Percentiles rank a stretch among this genome's conserved stretches.
Evolutionary conservation across 2,113 vertebrate species (phyloP).

Genomic region (Thalassarche chlororhynchos): DNA sequence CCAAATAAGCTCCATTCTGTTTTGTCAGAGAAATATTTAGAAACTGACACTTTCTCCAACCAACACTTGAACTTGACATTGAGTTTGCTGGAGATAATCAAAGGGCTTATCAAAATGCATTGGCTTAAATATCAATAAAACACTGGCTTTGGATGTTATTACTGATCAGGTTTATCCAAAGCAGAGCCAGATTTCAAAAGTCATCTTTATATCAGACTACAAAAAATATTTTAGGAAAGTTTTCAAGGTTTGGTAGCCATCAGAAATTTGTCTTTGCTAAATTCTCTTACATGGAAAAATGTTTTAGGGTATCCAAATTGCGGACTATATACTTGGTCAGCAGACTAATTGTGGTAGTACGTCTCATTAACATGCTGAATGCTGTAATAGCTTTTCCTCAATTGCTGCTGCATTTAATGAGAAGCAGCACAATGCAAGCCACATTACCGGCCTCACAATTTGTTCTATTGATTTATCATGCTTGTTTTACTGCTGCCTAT

Average conservation of each 20-base stretch:
- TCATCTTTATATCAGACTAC: not conserved
- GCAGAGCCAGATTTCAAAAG: constrained; percentile 28
- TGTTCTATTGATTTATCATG: constrained; percentile 75
- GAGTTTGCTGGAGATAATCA: constrained; percentile 30
- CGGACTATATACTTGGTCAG: constrained; percentile 50
- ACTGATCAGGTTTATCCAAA: constrained; percentile 32
- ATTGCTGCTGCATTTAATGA: constrained; percentile 68
- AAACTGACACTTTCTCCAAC: not conserved
- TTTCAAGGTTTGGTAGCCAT: not conserved
- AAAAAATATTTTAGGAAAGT: not conserved
- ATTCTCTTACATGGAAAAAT: not conserved
- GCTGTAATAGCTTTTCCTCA: constrained; percentile 68
- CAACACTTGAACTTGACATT: not conserved
- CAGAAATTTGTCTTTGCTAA: not conserved
- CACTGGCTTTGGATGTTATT: not conserved
- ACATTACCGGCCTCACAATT: constrained; percentile 66
- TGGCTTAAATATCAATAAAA: constrained; percentile 58
- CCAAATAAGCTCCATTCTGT: not conserved
- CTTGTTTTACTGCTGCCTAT: constrained; percentile 27
- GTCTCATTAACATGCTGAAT: constrained; percentile 67
- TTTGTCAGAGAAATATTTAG: constrained; percentile 16
- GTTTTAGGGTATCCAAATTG: constrained; percentile 25
- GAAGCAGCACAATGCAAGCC: constrained; percentile 65
- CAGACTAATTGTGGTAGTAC: constrained; percentile 67
- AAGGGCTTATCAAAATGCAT: constrained; percentile 33